These are phyloP conservation scores for Anser brachyrhynchus DNA, from an alignment of 2,113 vertebrate species.

Conservation along the genomic window DNA sequence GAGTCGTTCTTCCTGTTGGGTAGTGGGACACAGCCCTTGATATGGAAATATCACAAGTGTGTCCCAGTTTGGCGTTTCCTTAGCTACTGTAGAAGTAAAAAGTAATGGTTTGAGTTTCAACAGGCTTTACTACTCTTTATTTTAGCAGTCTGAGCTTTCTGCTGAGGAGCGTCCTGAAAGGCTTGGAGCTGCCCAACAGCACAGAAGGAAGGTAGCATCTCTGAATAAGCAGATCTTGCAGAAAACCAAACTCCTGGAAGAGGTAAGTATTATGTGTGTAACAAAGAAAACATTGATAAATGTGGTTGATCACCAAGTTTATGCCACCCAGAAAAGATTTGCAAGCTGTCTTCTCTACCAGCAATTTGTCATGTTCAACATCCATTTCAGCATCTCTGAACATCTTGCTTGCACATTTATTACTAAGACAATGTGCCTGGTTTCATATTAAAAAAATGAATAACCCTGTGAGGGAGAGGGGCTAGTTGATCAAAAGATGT, in stretches of 20 bases:
- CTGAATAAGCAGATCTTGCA: slow-evolving; percentile 92
- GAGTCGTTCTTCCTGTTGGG: background rate
- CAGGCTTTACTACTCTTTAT: background rate
- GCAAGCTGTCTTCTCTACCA: background rate
- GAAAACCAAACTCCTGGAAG: slow-evolving; percentile 85
- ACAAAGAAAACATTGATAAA: background rate
- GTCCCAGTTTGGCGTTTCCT: background rate
- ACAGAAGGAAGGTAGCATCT: slow-evolving; percentile 84
- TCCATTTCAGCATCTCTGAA: background rate
- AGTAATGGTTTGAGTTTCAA: background rate
- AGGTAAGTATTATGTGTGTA: slow-evolving; percentile 74
- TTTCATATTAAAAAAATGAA: background rate
- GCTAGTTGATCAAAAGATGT: background rate
- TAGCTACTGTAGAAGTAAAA: background rate
- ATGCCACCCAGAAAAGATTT: background rate
- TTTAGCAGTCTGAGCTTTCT: slow-evolving; percentile 85
- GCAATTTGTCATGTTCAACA: background rate
- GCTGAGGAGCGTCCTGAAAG: slow-evolving; percentile 87
- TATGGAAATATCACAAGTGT: background rate
- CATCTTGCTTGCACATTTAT: background rate
- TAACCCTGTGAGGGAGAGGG: background rate
- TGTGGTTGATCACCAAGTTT: background rate
- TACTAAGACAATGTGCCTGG: background rate
- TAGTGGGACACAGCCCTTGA: background rate
- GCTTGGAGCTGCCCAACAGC: slow-evolving; percentile 86